Percentiles rank a stretch among this genome's conserved stretches.
Evolutionary conservation across 1,140 invertebrate species (phyloP).

Genomic region (Cepaea nemoralis): DNA sequence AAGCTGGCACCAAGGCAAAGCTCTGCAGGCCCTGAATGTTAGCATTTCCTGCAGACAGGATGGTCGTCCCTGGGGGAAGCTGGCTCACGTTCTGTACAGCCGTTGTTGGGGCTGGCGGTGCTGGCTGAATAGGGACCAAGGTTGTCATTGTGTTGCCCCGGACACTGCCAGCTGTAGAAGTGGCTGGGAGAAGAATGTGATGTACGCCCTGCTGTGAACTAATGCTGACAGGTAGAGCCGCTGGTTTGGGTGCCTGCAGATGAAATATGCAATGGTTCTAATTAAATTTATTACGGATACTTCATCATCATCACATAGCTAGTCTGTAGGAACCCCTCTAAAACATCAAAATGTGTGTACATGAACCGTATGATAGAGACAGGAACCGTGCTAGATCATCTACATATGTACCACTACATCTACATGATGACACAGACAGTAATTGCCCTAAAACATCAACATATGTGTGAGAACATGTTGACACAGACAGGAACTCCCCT

Average conservation of each 20-base stretch:
- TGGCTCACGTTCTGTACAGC: slow-evolving; percentile 71
- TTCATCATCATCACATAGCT: too few species aligned
- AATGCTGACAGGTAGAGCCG: not conserved
- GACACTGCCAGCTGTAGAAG: slow-evolving; percentile 45
- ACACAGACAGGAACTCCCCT: too few species aligned
- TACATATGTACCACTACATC: too few species aligned
- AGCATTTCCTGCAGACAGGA: slow-evolving; percentile 74
- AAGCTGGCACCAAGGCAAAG: slow-evolving; percentile 77
- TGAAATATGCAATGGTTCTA: not conserved
- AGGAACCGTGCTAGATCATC: too few species aligned
- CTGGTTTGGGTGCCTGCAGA: slow-evolving; percentile 22
- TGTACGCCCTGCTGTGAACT: slow-evolving; percentile 53
- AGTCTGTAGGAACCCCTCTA: too few species aligned
- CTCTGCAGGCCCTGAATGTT: slow-evolving; percentile 65
- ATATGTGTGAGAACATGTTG: too few species aligned
- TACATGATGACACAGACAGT: too few species aligned
- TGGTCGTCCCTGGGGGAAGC: slow-evolving; percentile 72
- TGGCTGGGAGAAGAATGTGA: slow-evolving; percentile 65
- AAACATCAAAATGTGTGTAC: too few species aligned
- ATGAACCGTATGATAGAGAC: too few species aligned
- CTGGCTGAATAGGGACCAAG: slow-evolving; percentile 56
- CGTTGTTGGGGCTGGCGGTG: slow-evolving; percentile 48
- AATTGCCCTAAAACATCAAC: too few species aligned
- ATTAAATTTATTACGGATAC: too few species aligned
- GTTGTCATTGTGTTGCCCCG: slow-evolving; percentile 42